phyloP scores from a whole-genome alignment of 2,797 vertebrate genomes.

The Arnoldichthys spilopterus region DNA sequence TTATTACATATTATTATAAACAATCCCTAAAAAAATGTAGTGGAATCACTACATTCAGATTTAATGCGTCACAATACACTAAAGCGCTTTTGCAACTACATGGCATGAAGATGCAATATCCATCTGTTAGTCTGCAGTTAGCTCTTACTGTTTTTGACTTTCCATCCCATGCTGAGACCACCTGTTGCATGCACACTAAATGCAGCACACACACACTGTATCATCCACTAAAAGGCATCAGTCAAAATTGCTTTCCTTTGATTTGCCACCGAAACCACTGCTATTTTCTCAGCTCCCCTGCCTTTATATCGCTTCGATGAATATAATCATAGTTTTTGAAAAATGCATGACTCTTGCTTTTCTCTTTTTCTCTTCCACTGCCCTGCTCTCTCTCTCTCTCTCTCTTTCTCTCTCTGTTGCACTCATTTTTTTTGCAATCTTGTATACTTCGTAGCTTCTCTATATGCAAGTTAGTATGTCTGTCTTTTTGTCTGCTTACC shows the following conservation, averaged over 20 bases:
- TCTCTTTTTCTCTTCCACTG: conserved; percentile 20
- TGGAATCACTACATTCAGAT: background rate
- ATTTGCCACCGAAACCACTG: conserved; percentile 43
- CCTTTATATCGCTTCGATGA: conserved; percentile 41
- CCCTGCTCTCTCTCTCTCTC: conserved; percentile 21
- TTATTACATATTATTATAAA: too few species aligned
- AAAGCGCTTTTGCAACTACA: background rate
- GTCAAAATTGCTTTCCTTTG: conserved; percentile 50
- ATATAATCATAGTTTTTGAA: conserved; percentile 51
- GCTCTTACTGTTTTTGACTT: conserved; percentile 28
- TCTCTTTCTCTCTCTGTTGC: conserved; percentile 25
- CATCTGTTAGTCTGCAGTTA: conserved; percentile 23
- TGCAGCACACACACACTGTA: conserved; percentile 41
- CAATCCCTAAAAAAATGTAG: background rate
- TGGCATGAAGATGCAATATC: too few species aligned
- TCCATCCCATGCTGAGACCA: conserved; percentile 23
- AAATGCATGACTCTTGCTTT: conserved; percentile 43
- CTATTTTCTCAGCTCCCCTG: conserved; percentile 46
- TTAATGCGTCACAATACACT: background rate
- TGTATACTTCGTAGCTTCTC: conserved; percentile 5
- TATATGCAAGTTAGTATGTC: conserved; percentile 5
- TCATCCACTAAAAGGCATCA: conserved; percentile 48
- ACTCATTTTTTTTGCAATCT: conserved; percentile 27
- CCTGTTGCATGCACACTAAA: conserved; percentile 32
- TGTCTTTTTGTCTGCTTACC: background rate